phyloP scores from a whole-genome alignment of 2,113 vertebrate genomes.

The Neogobius melanostomus region DNA sequence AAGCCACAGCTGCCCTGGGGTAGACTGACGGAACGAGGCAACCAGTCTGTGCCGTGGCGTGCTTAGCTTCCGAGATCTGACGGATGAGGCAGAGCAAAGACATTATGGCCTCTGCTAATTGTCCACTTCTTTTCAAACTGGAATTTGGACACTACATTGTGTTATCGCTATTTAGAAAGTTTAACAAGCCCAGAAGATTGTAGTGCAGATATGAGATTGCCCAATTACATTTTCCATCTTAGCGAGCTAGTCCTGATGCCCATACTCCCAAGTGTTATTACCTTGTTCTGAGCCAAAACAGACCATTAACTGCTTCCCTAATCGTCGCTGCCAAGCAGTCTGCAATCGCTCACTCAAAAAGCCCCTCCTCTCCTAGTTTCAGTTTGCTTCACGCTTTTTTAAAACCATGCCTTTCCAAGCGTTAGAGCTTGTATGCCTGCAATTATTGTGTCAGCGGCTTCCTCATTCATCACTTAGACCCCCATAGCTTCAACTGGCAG shows the following conservation, averaged over 20 bases:
- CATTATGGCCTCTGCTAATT: too few relatives aligned
- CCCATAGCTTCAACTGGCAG: conserved; percentile 35
- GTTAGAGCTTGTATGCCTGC: conserved; percentile 36
- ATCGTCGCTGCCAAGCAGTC: conserved; percentile 39
- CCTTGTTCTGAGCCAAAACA: conserved; percentile 29
- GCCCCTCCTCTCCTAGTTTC: conserved; percentile 13
- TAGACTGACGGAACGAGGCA: too few relatives aligned
- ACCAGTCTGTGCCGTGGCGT: too few relatives aligned
- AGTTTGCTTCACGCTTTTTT: conserved; percentile 34
- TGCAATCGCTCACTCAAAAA: conserved; percentile 48
- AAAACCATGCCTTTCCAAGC: conserved; percentile 16
- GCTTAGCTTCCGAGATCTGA: too few relatives aligned
- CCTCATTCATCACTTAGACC: conserved; percentile 47
- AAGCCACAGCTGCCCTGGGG: too few relatives aligned
- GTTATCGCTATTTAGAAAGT: background rate
- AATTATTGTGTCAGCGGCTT: conserved; percentile 54
- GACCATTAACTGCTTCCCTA: conserved; percentile 26
- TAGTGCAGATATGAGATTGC: background rate
- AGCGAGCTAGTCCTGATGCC: conserved; percentile 18
- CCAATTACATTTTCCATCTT: conserved; percentile 6
- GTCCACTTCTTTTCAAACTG: background rate
- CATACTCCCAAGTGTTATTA: conserved; percentile 14
- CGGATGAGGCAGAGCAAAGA: too few relatives aligned
- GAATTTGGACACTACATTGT: background rate
- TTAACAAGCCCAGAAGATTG: background rate